A percentile compares a stretch with the other conserved stretches of the same genome.
phyloP scores from a whole-genome alignment of 2,888 invertebrate genomes.

The Stenotaenia linearis region DNA sequence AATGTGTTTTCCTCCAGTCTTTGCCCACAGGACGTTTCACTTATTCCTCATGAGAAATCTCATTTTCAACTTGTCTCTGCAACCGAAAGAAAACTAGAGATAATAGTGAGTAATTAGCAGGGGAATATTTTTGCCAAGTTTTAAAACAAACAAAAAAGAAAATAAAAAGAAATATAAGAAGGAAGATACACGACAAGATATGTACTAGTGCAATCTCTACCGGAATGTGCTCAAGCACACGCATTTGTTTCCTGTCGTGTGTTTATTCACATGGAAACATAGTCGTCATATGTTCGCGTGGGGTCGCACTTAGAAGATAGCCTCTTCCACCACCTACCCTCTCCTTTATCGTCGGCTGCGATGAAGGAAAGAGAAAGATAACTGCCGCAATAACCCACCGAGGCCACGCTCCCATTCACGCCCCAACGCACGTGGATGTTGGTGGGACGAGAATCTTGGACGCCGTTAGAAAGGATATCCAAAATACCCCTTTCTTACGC shows the following conservation, averaged over 20 bases:
- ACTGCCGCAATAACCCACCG: slow-evolving; percentile 26
- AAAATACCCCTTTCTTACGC: neutral
- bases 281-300: slow-evolving; percentile 20
- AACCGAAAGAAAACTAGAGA: neutral
- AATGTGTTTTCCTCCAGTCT: neutral
- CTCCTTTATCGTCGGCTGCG: slow-evolving; percentile 7
- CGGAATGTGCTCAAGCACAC: slow-evolving; percentile 10
- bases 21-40: neutral
- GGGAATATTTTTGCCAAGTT: slow-evolving; percentile 17
- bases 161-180: neutral
- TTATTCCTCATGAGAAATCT: neutral
- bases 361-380: slow-evolving; percentile 24
- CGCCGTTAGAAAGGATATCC: slow-evolving; percentile 12
- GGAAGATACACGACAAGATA: neutral
- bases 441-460: slow-evolving; percentile 9
- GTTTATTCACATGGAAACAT: slow-evolving; percentile 23
- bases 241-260: slow-evolving; percentile 21
- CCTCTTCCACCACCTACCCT: slow-evolving; percentile 21
- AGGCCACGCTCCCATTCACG: slow-evolving; percentile 17
- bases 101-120: slow-evolving; percentile 5
- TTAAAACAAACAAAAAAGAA: neutral
- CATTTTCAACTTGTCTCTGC: neutral
- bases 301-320: neutral
- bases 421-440: slow-evolving; percentile 26
- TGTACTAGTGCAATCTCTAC: neutral